Base-by-base conservation (phyloP, 1,140 invertebrate species). In the Meloidogyne floridensis region DNA sequence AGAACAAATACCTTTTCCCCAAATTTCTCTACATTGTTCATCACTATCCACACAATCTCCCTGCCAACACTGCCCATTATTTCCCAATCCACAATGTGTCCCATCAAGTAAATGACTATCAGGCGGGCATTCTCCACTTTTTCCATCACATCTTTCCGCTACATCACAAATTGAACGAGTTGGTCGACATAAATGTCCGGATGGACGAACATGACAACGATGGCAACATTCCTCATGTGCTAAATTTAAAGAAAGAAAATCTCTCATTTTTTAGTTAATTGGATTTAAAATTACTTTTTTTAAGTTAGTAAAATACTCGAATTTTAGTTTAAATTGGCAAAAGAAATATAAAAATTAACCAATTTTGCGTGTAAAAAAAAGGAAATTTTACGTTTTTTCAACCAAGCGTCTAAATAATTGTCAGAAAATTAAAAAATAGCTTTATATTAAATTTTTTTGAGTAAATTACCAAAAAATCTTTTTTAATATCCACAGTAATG, bases 71-170 rank as follows among this genome's bases (percentile, higher is more conserved):
- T 87, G 85, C 59, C 89, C 90, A 71, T 90, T 86, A 59, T 13
- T 59, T 59, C 56, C 56, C 3, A 89, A 71, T 71, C 87, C 89
- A 77, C 89, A 90, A 10, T 76, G 53, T 8, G 86, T 85, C 11
- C 89, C 89, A 82, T 90, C 90, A 53, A 90, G 80, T 32, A 90
- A 80, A 78, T 78, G 81, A 59, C 87, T 88, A 71, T 90, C 88
- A 11, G 86, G 18, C 0, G 88, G 88, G 80, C 88, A 90, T 72
- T 88, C 85, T n/a, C 87, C 89, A n/a, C 77, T 85, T 80, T 74
- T 77, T 56, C 89, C 89, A 76, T 90, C 90, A 76, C 89, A 90
- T n/a, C 76, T 56, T 78, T 90, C 89, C 15, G 84, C 79, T 11
- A 90, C 85, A 80, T 90, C 89, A 74, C 88, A 89, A 13, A 85